Conservation (phyloP, 2,113 vertebrate species). For the Carassius auratus region DNA sequence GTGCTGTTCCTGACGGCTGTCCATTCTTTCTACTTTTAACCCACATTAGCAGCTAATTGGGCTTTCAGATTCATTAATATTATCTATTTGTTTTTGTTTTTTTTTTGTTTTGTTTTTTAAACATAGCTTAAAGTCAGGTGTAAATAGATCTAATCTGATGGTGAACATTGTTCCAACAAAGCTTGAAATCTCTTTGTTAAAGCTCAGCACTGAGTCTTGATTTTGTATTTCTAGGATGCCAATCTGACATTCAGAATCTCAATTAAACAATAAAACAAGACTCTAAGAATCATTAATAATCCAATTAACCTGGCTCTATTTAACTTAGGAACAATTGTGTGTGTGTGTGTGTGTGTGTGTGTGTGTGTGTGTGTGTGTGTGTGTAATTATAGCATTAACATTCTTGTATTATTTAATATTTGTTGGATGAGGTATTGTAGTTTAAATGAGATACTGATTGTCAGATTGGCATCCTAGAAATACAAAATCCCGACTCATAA, state of each 20-base stretch:
- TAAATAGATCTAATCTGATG: neutral
- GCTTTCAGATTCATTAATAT: constrained; percentile 41
- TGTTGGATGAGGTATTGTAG: no score
- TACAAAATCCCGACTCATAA: no score
- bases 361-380: no score
- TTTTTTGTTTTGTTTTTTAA: no score
- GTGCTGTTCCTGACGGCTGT: constrained; percentile 64
- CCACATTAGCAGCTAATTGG: constrained; percentile 75
- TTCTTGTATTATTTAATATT: no score
- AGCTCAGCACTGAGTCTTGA: neutral
- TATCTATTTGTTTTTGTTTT: neutral
- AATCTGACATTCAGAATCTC: neutral
- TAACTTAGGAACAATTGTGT: neutral
- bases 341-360: no score
- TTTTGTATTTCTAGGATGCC: neutral
- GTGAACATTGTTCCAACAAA: neutral
- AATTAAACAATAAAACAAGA: neutral
- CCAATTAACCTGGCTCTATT: neutral
- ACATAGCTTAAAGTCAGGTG: no score
- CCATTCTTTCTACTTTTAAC: constrained; percentile 77
- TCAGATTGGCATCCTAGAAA: no score
- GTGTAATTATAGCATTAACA: no score
- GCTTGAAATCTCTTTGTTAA: constrained; percentile 1
- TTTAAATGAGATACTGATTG: no score
- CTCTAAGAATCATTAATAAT: neutral